Evolutionary conservation across 2,113 vertebrate species (phyloP).

Genomic region (Anser brachyrhynchus): DNA sequence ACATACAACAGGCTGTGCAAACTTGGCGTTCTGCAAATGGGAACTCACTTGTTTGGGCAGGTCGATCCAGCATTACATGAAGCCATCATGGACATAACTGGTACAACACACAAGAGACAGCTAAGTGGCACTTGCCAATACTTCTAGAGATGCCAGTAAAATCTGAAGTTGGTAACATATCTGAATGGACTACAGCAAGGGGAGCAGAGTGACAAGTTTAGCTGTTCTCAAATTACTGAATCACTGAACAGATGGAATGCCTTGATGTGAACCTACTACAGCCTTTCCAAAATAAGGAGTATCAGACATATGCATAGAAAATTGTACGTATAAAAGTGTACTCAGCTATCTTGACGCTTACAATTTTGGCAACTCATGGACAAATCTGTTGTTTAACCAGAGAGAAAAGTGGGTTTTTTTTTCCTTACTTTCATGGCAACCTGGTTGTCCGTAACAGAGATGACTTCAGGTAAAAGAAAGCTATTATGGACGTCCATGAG

Average conservation of each 20-base stretch:
- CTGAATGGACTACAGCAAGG: background rate
- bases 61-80: background rate
- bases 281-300: conserved; percentile 31
- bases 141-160: background rate
- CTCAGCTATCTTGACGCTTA: background rate
- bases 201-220: background rate
- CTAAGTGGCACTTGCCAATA: fast-evolving
- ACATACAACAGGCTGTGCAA: background rate
- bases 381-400: conserved; percentile 40
- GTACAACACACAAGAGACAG: background rate
- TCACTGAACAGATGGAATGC: conserved; percentile 44
- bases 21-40: background rate
- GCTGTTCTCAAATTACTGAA: background rate
- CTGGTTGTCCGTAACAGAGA: background rate
- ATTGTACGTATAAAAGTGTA: background rate
- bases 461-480: background rate
- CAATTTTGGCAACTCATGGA: conserved; percentile 1
- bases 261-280: background rate
- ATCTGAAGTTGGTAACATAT: background rate
- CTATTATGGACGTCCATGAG: background rate
- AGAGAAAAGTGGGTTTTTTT: background rate
- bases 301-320: conserved; percentile 35
- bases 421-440: background rate
- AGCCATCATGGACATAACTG: too few relatives aligned
- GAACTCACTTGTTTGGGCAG: background rate